These are phyloP conservation scores for Acleris cristana DNA, from an alignment of 2,888 invertebrate species.

Conservation along the genomic window DNA sequence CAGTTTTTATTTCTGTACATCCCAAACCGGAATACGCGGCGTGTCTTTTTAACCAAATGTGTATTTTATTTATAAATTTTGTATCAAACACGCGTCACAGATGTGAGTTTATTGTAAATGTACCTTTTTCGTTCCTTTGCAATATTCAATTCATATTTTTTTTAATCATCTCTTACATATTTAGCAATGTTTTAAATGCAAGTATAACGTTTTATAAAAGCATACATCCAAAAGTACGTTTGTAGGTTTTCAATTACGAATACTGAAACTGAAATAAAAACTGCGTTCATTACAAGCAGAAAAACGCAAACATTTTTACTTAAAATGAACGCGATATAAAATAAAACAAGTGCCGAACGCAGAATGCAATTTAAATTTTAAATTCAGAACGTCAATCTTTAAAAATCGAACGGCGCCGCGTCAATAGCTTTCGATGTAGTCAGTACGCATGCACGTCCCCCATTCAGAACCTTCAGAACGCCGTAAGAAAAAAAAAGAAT, in stretches of 20 bases:
- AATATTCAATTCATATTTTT: too few species aligned
- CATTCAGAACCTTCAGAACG: constrained; percentile 75
- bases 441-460: constrained; percentile 75
- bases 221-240: not conserved
- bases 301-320: constrained; percentile 27
- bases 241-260: too few species aligned
- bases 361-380: constrained; percentile 47
- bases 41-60: constrained; percentile 32
- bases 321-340: constrained; percentile 24
- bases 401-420: constrained; percentile 61
- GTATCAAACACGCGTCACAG: not conserved
- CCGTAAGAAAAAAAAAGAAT: constrained; percentile 77
- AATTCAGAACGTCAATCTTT: constrained; percentile 48
- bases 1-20: constrained; percentile 79
- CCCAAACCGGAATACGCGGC: constrained; percentile 13
- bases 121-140: too few species aligned
- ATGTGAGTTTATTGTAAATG: not conserved
- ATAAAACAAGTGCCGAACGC: constrained; percentile 13
- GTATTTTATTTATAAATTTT: constrained; percentile 18
- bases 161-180: too few species aligned
- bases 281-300: constrained; percentile 15
- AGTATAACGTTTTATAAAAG: not conserved
- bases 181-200: too few species aligned
- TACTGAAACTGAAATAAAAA: constrained; percentile 1
- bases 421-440: constrained; percentile 73